These are phyloP conservation scores for Adrianichthys oophorus DNA, from an alignment of 2,797 vertebrate genomes.

Conservation along the genomic window DNA sequence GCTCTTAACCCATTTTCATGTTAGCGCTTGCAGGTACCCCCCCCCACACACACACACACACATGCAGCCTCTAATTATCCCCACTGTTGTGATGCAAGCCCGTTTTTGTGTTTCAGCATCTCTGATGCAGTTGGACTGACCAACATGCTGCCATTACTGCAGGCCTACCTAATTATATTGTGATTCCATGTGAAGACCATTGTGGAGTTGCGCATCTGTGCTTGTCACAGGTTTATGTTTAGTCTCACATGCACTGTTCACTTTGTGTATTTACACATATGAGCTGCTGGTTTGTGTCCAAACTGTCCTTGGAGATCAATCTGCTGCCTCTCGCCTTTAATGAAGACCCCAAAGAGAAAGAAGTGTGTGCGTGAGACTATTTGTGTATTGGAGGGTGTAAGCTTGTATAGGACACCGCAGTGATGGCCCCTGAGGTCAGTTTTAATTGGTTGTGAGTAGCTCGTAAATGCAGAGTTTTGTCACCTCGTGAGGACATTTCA, in stretches of 20 bases:
- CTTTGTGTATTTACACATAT: constrained; percentile 24
- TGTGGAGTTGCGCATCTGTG: neutral
- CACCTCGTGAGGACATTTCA: constrained; percentile 78
- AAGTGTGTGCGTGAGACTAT: constrained; percentile 9
- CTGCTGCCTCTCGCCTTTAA: constrained; percentile 67
- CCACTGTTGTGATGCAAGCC: constrained; percentile 55
- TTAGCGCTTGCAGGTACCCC: constrained; percentile 54
- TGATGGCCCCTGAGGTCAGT: constrained; percentile 65
- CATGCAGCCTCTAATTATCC: constrained; percentile 4
- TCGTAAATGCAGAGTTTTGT: constrained; percentile 55
- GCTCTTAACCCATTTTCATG: constrained; percentile 54
- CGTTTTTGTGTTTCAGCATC: constrained; percentile 36
- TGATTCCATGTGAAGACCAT: constrained; percentile 31
- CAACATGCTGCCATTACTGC: constrained; percentile 27
- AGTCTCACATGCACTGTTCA: constrained; percentile 37
- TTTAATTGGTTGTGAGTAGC: constrained; percentile 76
- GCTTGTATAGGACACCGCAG: constrained; percentile 21
- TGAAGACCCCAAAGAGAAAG: constrained; percentile 68
- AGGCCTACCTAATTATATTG: constrained; percentile 65
- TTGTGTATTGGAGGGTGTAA: constrained; percentile 1
- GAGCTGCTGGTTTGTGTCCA: constrained; percentile 56
- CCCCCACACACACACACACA: neutral
- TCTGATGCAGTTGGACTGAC: constrained; percentile 55
- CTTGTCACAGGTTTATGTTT: constrained; percentile 24
- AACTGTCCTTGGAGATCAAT: constrained; percentile 70